Evolutionary conservation across 30 jellyfish, hydroid and myxozoan genomes (phyloP), one percentile per base, ranked within the genome.

Genomic region (Cassiopea andromeda): DNA sequence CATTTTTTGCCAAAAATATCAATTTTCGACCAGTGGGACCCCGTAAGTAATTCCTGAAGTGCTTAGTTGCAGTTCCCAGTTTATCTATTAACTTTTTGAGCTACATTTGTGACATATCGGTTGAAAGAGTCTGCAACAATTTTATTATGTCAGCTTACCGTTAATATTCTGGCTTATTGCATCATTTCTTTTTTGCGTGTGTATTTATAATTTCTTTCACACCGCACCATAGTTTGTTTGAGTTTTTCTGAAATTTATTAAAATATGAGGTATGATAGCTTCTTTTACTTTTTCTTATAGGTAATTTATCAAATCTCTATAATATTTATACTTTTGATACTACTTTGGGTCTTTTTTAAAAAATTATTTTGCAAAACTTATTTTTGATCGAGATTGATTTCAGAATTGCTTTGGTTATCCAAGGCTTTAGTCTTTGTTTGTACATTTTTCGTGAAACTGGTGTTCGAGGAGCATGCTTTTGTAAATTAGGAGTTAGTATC

Each of bases 331-430:
- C 4, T 68, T 69, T 70, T 83, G 81, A 71, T 83, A 83, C 85
- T 70, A 59, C 16, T 2, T 38, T 71, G 83, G 38, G 50, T 84
- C 46, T 84, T 84, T 84, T 64, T 73, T 84, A 19, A 1, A 84
- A 82, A 38, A 84, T 17, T 58, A 70, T 84, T 59, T 84, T 84
- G 80, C 72, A 84, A 54, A 19, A 60, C 57, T 71, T 84, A 27
- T 84, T 84, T 60, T 84, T 84, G 44, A 84, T 71, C 75, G 92
- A 84, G 85, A 84, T 84, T 71, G 92, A 84, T 50, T 84, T 72
- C 75, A 84, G 72, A 43, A 89, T 89, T 10, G 85, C 80, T 44
- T 89, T 85, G 81, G 89, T 81, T 48, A 89, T 89, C 97, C 93
- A 89, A 57, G 93, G 93, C 76, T 89, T 80, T 59, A 46, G 44